These are phyloP conservation scores for Tautogolabrus adspersus DNA, from an alignment of 2,113 vertebrate species.

Conservation along the genomic window DNA sequence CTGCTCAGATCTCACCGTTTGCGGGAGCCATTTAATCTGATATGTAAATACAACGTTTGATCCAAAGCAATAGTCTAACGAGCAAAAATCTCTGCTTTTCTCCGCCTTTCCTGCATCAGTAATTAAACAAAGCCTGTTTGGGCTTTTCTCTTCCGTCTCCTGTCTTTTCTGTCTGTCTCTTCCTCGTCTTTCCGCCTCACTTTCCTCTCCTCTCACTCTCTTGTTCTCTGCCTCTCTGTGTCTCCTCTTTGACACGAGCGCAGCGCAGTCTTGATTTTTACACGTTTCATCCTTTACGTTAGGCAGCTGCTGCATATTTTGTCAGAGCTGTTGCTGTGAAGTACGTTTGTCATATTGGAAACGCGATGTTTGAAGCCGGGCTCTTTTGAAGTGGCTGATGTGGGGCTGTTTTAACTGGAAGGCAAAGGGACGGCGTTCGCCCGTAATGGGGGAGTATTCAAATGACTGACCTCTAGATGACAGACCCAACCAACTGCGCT, in stretches of 20 bases:
- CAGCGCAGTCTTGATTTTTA: slow-evolving; percentile 83
- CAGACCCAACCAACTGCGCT: slow-evolving; percentile 70
- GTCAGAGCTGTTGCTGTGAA: slow-evolving; percentile 75
- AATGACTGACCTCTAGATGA: slow-evolving; percentile 83
- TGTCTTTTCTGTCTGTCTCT: slow-evolving; percentile 72
- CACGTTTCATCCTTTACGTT: slow-evolving; percentile 88
- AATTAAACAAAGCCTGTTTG: slow-evolving; percentile 91
- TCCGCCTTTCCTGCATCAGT: slow-evolving; percentile 75
- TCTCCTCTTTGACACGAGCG: slow-evolving; percentile 86
- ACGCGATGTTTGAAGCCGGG: slow-evolving; percentile 76
- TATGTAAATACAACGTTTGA: slow-evolving; percentile 97
- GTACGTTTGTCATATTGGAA: slow-evolving; percentile 78
- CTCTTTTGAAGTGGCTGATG: slow-evolving; percentile 81
- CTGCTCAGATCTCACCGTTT: slow-evolving; percentile 90
- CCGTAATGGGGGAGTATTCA: slow-evolving; percentile 79
- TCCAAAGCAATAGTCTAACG: slow-evolving; percentile 91
- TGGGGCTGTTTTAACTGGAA: slow-evolving; percentile 75
- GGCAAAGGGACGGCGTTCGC: slow-evolving; percentile 74
- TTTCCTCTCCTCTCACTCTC: slow-evolving; percentile 68
- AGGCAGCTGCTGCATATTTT: slow-evolving; percentile 82
- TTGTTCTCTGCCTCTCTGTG: slow-evolving; percentile 51
- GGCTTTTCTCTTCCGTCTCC: slow-evolving; percentile 68
- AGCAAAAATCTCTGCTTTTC: slow-evolving; percentile 81
- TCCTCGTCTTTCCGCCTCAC: slow-evolving; percentile 32
- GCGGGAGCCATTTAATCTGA: slow-evolving; percentile 93